These are phyloP conservation scores for Zaprionus capensis DNA, from an alignment of 1,140 invertebrate species.

Conservation along the genomic window DNA sequence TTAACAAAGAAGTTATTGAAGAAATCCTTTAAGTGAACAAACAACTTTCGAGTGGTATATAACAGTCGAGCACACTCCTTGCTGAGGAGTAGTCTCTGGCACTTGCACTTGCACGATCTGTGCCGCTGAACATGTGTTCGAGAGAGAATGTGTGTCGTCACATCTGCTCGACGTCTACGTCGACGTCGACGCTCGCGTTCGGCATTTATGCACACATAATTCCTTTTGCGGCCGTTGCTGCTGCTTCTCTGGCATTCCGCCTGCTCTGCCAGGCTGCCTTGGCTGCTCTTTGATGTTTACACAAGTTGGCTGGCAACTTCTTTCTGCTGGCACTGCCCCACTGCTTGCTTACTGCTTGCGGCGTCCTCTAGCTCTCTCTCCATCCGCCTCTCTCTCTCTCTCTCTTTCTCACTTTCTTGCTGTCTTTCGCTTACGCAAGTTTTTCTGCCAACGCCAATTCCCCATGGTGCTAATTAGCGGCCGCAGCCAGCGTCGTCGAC, in stretches of 20 bases:
- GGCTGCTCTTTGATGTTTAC: conserved; percentile 76
- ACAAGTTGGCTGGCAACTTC: conserved; percentile 62
- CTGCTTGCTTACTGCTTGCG: conserved; percentile 7
- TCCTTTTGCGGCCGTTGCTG: conserved; percentile 47
- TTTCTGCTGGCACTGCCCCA: conserved; percentile 18
- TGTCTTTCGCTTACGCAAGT: conserved; percentile 73
- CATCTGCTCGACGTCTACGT: conserved; percentile 20
- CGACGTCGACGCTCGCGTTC: conserved; percentile 16
- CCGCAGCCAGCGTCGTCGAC: conserved; percentile 25
- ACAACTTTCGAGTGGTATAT: no score
- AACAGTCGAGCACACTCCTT: no score
- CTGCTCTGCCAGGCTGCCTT: conserved; percentile 7
- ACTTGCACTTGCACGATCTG: conserved; percentile 9
- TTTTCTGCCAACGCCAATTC: conserved; percentile 68
- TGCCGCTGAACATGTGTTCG: conserved; percentile 42
- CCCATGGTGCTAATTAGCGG: conserved; percentile 82
- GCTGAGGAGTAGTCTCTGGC: background rate
- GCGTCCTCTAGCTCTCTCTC: conserved; percentile 1
- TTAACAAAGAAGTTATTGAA: no score
- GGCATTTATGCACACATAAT: conserved; percentile 59
- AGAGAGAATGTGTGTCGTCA: conserved; percentile 14
- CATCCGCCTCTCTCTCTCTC: background rate
- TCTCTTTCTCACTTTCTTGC: conserved; percentile 7
- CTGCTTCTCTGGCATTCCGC: conserved; percentile 32
- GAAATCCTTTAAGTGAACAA: no score